These are phyloP conservation scores for Corythoichthys intestinalis DNA, from an alignment of 2,113 vertebrate genomes.

Conservation along the genomic window DNA sequence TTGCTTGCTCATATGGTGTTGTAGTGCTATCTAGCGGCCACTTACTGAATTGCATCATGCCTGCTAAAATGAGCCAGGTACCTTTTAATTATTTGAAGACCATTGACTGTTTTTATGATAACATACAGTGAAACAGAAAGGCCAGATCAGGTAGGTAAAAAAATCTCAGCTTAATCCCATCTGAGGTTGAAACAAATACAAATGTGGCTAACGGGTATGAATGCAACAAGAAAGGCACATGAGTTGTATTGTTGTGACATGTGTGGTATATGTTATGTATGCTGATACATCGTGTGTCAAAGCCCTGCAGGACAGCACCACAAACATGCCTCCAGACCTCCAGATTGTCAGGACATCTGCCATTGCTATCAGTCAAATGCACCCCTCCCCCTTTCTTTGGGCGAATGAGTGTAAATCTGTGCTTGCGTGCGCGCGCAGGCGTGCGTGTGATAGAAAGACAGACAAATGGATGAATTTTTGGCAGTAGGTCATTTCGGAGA, in stretches of 20 bases:
- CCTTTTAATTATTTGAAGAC: neutral
- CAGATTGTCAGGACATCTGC: slow-evolving; percentile 77
- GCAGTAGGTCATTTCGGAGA: slow-evolving; percentile 49
- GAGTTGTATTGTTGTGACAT: slow-evolving; percentile 18
- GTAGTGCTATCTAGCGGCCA: slow-evolving; percentile 44
- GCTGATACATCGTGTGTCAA: slow-evolving; percentile 68
- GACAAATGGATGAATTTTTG: slow-evolving; percentile 44
- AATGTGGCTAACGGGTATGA: neutral
- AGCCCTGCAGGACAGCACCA: slow-evolving; percentile 64
- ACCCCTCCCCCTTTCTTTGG: slow-evolving; percentile 16
- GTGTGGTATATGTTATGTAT: slow-evolving; percentile 56
- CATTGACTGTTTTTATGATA: neutral
- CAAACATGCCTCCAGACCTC: slow-evolving; percentile 65
- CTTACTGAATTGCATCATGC: slow-evolving; percentile 1
- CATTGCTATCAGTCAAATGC: slow-evolving; percentile 71
- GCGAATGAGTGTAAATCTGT: slow-evolving; percentile 6
- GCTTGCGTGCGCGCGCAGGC: slow-evolving; percentile 11
- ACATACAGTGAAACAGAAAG: neutral
- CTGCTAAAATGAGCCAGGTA: neutral
- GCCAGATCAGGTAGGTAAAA: neutral
- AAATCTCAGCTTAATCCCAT: neutral
- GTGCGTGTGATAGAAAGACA: slow-evolving; percentile 1
- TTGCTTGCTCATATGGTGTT: slow-evolving; percentile 25
- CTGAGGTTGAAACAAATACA: neutral
- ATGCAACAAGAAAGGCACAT: slow-evolving; percentile 18